Evolutionary conservation across 1,140 invertebrate species (phyloP).

Genomic region (Bombus superbus): DNA sequence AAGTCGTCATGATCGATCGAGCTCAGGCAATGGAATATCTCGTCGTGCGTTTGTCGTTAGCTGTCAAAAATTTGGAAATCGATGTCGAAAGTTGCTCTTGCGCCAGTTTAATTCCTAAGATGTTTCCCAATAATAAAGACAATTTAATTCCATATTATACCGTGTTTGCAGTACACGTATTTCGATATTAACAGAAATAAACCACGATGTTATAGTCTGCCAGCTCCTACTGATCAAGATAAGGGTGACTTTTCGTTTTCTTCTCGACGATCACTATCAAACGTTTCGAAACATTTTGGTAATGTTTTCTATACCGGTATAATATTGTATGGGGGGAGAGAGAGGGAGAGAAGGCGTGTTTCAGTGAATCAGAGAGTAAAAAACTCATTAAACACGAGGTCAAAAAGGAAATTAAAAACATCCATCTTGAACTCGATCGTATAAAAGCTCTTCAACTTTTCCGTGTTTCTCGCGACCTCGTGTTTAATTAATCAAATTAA

Average conservation of each 20-base stretch:
- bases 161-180: not conserved
- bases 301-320: not conserved
- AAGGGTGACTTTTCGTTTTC: too few relatives aligned
- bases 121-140: conserved; percentile 3
- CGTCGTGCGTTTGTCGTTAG: not conserved
- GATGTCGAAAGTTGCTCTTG: conserved; percentile 1
- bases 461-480: too few relatives aligned
- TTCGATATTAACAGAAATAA: too few relatives aligned
- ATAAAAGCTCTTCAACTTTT: not conserved
- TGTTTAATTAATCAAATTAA: not conserved
- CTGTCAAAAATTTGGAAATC: conserved; percentile 45
- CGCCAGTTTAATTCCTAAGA: not conserved
- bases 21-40: conserved; percentile 10
- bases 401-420: not conserved
- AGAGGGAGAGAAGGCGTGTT: not conserved
- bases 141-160: not conserved
- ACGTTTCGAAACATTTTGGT: not conserved
- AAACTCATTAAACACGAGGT: not conserved
- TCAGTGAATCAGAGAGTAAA: not conserved
- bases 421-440: not conserved
- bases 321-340: too few relatives aligned
- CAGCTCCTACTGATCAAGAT: not conserved
- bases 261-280: not conserved
- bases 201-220: not conserved
- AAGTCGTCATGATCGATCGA: conserved; percentile 55